phyloP scores from a whole-genome alignment of 2,113 vertebrate genomes.

The Hydrochoerus hydrochaeris region DNA sequence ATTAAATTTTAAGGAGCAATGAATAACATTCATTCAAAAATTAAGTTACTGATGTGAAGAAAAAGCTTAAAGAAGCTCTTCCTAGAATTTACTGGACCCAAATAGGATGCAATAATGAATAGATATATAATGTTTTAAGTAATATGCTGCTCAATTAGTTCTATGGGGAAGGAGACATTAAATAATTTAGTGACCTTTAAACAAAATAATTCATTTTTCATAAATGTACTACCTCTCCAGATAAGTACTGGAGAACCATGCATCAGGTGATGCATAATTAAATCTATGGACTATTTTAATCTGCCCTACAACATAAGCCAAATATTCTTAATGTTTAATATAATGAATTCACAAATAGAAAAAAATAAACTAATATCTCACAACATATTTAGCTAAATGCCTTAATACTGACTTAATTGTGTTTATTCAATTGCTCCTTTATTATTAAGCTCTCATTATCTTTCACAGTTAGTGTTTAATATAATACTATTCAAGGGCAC shows the following conservation, averaged over 20 bases:
- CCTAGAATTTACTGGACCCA: background rate
- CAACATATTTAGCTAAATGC: conserved; percentile 14
- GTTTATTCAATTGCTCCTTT: background rate
- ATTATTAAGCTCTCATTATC: conserved; percentile 10
- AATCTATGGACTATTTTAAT: background rate
- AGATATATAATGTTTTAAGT: background rate
- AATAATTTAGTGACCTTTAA: conserved; percentile 11
- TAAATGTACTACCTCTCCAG: background rate
- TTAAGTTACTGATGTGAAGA: background rate
- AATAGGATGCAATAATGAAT: background rate
- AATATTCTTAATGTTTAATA: conserved; percentile 18
- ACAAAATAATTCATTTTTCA: background rate
- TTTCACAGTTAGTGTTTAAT: conserved; percentile 38
- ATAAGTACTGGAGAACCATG: background rate
- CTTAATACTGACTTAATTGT: conserved; percentile 49
- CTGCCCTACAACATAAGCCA: conserved; percentile 35
- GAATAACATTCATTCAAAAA: background rate
- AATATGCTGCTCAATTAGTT: background rate
- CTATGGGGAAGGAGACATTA: background rate
- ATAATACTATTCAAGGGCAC: conserved; percentile 14
- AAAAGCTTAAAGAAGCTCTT: background rate
- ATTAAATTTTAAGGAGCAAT: background rate
- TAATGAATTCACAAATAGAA: conserved; percentile 5
- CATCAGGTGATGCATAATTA: background rate
- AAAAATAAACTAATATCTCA: background rate